These are phyloP conservation scores for Ladona fulva DNA, from an alignment of 1,140 invertebrate species.

Conservation along the genomic window DNA sequence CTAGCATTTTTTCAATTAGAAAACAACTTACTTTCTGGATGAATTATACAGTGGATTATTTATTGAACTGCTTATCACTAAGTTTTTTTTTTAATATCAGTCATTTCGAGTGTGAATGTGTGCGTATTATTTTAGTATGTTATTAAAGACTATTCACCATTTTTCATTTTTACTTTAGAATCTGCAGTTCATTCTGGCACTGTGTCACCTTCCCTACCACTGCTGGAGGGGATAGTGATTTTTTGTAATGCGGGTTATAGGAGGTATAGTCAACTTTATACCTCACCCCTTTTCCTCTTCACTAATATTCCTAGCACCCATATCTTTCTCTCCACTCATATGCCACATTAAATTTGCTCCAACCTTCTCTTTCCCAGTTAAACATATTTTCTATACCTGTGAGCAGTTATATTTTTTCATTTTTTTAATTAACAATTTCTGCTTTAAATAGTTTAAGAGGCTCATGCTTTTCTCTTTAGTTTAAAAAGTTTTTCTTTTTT, in stretches of 20 bases:
- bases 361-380: background rate
- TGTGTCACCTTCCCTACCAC: background rate
- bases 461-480: background rate
- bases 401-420: conserved; percentile 10
- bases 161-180: conserved; percentile 2
- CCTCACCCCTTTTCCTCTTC: background rate
- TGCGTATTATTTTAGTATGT: conserved; percentile 3
- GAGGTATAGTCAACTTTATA: background rate
- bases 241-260: background rate
- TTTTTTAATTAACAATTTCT: background rate
- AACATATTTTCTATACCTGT: background rate
- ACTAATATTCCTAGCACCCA: conserved; percentile 9
- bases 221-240: background rate
- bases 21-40: conserved; percentile 1
- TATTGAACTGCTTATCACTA: conserved; percentile 6
- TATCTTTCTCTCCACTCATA: background rate
- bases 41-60: background rate
- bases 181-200: conserved; percentile 7
- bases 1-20: background rate
- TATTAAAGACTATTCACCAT: background rate
- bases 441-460: background rate
- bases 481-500: background rate
- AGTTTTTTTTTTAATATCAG: background rate
- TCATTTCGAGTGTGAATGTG: background rate
- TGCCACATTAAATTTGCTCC: background rate